phyloP scores from a whole-genome alignment of 1,140 invertebrate genomes.

The Phortica variegata region DNA sequence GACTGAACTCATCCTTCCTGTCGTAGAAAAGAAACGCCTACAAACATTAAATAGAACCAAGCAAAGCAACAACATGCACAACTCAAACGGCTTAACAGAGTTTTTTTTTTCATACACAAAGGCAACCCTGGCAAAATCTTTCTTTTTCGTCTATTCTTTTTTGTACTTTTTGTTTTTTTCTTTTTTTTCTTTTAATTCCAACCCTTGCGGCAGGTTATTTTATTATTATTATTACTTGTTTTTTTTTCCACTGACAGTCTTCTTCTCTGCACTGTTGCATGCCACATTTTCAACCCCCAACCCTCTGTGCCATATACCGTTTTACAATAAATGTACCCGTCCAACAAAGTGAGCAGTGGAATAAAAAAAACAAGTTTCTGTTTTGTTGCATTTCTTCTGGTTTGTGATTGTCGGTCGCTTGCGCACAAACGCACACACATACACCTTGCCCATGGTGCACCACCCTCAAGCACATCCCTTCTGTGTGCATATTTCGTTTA shows the following conservation, averaged over 20 bases:
- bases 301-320: conserved; percentile 1
- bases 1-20: conserved; percentile 31
- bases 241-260: conserved; percentile 12
- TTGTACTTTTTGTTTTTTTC: conserved; percentile 3
- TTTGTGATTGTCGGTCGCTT: conserved; percentile 27
- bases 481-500: conserved; percentile 8
- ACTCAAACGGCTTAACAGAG: no score
- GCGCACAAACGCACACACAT: conserved; percentile 17
- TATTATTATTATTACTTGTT: background rate
- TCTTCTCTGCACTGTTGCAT: conserved; percentile 29
- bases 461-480: conserved; percentile 2
- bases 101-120: background rate
- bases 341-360: no score
- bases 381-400: conserved; percentile 25
- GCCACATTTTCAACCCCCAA: conserved; percentile 20
- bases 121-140: conserved; percentile 13
- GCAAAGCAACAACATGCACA: conserved; percentile 6
- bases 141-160: conserved; percentile 14
- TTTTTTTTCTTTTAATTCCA: conserved; percentile 23
- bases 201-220: conserved; percentile 44
- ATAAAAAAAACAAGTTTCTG: no score
- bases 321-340: no score
- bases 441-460: conserved; percentile 13
- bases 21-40: no score
- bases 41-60: conserved; percentile 15